Evolutionary conservation across 2,113 vertebrate genomes (phyloP), one percentile per base, ranked within the genome.

Genomic region (Nycticryphes semicollaris): DNA sequence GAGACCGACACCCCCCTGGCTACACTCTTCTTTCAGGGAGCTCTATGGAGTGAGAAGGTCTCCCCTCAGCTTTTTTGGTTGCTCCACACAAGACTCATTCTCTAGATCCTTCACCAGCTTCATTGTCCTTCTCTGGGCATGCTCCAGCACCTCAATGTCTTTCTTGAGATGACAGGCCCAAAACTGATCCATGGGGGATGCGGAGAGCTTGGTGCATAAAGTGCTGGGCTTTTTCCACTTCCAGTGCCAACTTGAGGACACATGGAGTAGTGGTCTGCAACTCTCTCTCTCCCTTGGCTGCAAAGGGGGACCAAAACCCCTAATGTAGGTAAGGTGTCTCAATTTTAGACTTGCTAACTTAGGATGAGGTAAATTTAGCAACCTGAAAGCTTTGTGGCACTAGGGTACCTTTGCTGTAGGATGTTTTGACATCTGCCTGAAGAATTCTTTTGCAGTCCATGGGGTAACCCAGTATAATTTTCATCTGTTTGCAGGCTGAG

Each of bases 201-300:
- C 14, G 33, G 24, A 62, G 17, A 74, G 1, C 10, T 73, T 35
- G 18, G 8, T 4, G 17, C 41, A 14, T 3, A 5, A 14, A 45
- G 3, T 15, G 17, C 37, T 68, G 27, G 4, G 12, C 13, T 35
- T 6, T 64, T 85, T 17, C 39, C 6, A n/a, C 19, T 3, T 45
- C 50, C 0, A 0, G 8, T 28, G n/a, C 22, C 24, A 43, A 2
- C 5, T 30, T 35, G 30, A 60, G 19, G 31, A 30, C 12, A 17
- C 0, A 1, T 39, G 41, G 35, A 19, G 33, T 1, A 1, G 30
- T 18, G 21, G 13, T 28, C 41, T 47, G 33, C 9, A 2, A 8
- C 23, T 24, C 10, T 54, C 14, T 21, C 79, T 64, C 63, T 39
- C 12, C 6, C 39, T 72, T 50, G 51, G 35, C 28, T 39, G 27